These are phyloP conservation scores for Matsumyia berberina DNA, from an alignment of 2,888 invertebrate genomes.

Conservation along the genomic window DNA sequence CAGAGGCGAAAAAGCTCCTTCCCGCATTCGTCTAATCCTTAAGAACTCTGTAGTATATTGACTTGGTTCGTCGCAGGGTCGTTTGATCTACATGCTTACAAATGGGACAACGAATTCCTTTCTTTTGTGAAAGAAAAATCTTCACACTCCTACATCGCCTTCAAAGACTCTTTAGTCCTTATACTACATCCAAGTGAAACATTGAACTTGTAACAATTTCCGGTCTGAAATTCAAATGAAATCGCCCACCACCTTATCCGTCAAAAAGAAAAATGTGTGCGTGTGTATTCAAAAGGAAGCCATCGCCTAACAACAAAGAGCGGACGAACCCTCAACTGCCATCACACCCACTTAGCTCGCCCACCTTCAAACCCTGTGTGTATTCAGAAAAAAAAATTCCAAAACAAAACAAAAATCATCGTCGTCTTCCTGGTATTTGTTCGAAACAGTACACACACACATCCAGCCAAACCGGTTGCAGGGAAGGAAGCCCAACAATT, in stretches of 20 bases:
- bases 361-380: slow-evolving; percentile 26
- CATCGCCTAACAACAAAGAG: slow-evolving; percentile 6
- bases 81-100: too few species aligned
- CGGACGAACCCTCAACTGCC: not conserved
- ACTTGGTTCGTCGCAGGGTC: too few species aligned
- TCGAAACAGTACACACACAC: slow-evolving; percentile 34
- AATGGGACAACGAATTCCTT: too few species aligned
- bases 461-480: slow-evolving; percentile 5
- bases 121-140: too few species aligned
- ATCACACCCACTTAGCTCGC: not conserved
- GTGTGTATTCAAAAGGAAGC: slow-evolving; percentile 9
- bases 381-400: slow-evolving; percentile 29
- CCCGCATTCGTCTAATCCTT: too few species aligned
- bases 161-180: not conserved
- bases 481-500: slow-evolving; percentile 63
- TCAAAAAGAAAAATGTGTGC: not conserved
- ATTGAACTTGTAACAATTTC: slow-evolving; percentile 59
- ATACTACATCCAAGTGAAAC: not conserved
- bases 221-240: slow-evolving; percentile 39
- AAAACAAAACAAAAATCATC: slow-evolving; percentile 31
- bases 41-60: too few species aligned
- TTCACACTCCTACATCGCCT: too few species aligned
- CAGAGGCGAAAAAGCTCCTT: too few species aligned
- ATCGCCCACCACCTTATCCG: not conserved
- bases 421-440: slow-evolving; percentile 41